These are phyloP conservation scores for Copidosoma floridanum DNA, from an alignment of 1,140 invertebrate genomes.

Conservation along the genomic window DNA sequence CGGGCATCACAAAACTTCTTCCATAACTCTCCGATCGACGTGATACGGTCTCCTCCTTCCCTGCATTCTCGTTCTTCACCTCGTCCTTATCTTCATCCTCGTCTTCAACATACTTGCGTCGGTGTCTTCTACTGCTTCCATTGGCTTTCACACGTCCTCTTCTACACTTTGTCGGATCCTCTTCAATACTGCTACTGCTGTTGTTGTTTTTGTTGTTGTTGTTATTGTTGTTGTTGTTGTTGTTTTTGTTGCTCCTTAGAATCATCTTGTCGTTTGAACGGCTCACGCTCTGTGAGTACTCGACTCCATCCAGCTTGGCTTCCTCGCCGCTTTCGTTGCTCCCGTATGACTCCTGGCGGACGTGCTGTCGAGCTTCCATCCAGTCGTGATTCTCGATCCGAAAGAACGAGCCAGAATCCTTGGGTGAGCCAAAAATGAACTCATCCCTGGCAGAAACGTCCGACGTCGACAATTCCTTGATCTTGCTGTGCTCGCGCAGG, in stretches of 20 bases:
- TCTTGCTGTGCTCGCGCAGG: constrained; percentile 34
- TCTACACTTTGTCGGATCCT: background rate
- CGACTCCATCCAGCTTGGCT: background rate
- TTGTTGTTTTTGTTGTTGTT: background rate
- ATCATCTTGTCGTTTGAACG: too few species aligned
- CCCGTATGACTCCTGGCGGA: background rate
- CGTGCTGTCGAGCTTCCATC: background rate
- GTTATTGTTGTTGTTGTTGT: background rate
- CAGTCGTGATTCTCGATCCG: constrained; percentile 1
- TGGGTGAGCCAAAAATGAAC: constrained; percentile 12
- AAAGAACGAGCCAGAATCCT: background rate
- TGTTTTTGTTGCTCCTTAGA: too few species aligned
- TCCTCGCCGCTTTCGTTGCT: background rate
- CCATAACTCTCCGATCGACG: constrained; percentile 28
- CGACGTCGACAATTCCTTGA: constrained; percentile 5
- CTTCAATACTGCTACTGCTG: background rate
- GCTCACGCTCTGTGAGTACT: too few species aligned
- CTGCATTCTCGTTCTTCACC: constrained; percentile 21
- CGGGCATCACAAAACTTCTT: constrained; percentile 36
- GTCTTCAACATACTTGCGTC: constrained; percentile 27
- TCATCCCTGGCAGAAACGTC: constrained; percentile 18
- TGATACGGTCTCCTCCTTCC: constrained; percentile 13
- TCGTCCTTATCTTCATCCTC: constrained; percentile 33
- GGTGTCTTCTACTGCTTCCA: constrained; percentile 3
- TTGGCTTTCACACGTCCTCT: background rate